phyloP scores from a whole-genome alignment of 2,888 invertebrate genomes.

The Luperina testacea region DNA sequence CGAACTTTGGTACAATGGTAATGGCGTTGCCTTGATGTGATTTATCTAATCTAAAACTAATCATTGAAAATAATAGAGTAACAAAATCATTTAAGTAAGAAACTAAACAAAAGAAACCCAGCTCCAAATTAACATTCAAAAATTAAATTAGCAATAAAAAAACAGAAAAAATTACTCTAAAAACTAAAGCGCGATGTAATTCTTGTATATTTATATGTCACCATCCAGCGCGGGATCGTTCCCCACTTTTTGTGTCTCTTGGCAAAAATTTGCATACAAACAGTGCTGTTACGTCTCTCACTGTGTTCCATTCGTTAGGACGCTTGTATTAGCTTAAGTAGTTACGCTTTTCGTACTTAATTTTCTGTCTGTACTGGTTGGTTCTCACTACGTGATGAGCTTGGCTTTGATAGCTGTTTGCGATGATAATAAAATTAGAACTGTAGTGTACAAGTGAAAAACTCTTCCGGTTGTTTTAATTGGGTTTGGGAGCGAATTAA shows the following conservation, averaged over 20 bases:
- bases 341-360: constrained; percentile 61
- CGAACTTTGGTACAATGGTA: not conserved
- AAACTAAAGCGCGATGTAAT: constrained; percentile 14
- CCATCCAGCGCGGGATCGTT: constrained; percentile 56
- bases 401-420: constrained; percentile 30
- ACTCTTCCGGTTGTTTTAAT: constrained; percentile 8
- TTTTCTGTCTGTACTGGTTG: constrained; percentile 48
- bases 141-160: not conserved
- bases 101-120: not conserved
- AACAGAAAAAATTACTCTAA: constrained; percentile 11
- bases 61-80: not conserved
- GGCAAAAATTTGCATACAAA: constrained; percentile 79
- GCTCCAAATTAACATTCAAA: not conserved
- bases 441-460: constrained; percentile 10
- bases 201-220: constrained; percentile 35
- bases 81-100: not conserved
- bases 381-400: constrained; percentile 50
- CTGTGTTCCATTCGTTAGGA: constrained; percentile 66
- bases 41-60: not conserved
- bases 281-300: constrained; percentile 71
- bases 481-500: not conserved
- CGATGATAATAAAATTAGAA: constrained; percentile 37
- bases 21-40: not conserved
- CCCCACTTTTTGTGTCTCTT: constrained; percentile 67
- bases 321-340: constrained; percentile 61